Percentiles rank a stretch among this genome's conserved stretches.
These are phyloP conservation scores for Rhopilema esculentum DNA, from an alignment of 30 jellyfish, hydroid and myxozoan species.

Conservation along the genomic window DNA sequence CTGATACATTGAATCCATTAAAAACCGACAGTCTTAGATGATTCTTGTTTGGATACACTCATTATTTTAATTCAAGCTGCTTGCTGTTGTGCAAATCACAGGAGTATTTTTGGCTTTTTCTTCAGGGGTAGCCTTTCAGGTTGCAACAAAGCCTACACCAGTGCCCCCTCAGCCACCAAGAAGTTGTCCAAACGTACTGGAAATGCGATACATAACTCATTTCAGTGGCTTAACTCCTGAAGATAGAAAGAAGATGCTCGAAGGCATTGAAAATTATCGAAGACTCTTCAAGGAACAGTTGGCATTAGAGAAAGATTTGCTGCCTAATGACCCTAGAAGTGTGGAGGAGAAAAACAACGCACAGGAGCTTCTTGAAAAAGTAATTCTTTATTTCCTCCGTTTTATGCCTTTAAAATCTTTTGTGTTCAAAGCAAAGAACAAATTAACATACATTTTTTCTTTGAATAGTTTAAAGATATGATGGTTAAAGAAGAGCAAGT, in stretches of 20 bases:
- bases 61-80: neutral
- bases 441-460: no score
- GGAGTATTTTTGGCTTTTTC: neutral
- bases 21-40: neutral
- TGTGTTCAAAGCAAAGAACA: no score
- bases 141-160: constrained; percentile 24
- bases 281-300: constrained; percentile 16
- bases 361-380: constrained; percentile 36
- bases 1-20: neutral
- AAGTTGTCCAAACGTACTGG: constrained; percentile 70
- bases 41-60: neutral
- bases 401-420: no score
- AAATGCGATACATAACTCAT: constrained; percentile 64
- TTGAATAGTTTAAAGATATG: neutral
- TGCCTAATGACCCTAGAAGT: constrained; percentile 70
- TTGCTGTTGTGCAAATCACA: no score
- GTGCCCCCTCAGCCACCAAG: constrained; percentile 31
- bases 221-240: constrained; percentile 46
- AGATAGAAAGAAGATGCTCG: constrained; percentile 47
- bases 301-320: constrained; percentile 27
- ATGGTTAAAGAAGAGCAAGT: neutral
- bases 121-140: constrained; percentile 35
- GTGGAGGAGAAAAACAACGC: constrained; percentile 71
- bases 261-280: constrained; percentile 65
- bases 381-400: neutral